Evolutionary conservation across 2,888 invertebrate genomes (phyloP), one percentile per base, ranked within the genome.

Genomic region (Beris morrisii): DNA sequence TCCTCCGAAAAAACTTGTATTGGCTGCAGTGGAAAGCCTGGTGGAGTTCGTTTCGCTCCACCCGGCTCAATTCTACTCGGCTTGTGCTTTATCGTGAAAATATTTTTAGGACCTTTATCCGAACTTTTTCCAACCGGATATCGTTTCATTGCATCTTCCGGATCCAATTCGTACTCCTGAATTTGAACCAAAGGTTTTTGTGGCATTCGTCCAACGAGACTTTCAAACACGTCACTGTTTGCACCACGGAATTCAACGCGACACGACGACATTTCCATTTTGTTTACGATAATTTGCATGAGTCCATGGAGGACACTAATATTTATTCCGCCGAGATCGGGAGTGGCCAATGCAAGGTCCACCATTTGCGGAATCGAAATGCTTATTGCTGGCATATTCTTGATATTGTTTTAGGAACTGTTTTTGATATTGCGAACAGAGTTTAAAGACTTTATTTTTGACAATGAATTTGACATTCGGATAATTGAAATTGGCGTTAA

Each of bases 221-320:
- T n/a, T 13, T 57, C 67, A 55, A 64, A 45, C 1, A 55, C 50
- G n/a, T 67, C 63, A 50, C 57, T 55, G 12, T 56, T 54, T 22
- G n/a, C 50, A 13, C 63, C 63, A 7, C 44, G 67, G 53, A 67
- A 64, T 38, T 67, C 67, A n/a, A 53, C 59, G 5, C 32, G 45
- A 31, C 53, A 44, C 11, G 13, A 11, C 9, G n/a, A 12, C 15
- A 65, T 5, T 15, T 46, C 71, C 4, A 80, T 63, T 53, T 79
- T 79, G 67, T 76, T 73, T 22, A 79, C 69, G 2, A 79, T n/a
- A 15, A 77, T 72, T 56, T 76, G 72, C 11, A 79, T 53, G 0
- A 80, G 71, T 58, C 74, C 77, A 57, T 80, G 79, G 22, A 79
- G 66, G 4, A 78, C 71, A 4, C 75, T 70, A 1, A 76, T 70